A percentile compares a stretch with the other conserved stretches of the same genome.
These are phyloP conservation scores for Hylaeus anthracinus DNA, from an alignment of 1,140 invertebrate species.

Conservation along the genomic window DNA sequence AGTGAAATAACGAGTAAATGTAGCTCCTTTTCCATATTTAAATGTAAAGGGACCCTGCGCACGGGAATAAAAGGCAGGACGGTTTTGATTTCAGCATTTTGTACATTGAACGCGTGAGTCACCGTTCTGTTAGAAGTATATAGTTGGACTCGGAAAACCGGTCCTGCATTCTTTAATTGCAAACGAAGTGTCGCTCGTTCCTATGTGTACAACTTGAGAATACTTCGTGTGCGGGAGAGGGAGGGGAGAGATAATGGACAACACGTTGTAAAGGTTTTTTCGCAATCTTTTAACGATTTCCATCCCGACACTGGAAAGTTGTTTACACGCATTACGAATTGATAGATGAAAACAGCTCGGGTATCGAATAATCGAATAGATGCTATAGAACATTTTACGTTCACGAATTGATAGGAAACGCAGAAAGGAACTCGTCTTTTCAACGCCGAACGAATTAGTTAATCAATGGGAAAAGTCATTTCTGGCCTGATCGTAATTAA, in stretches of 20 bases:
- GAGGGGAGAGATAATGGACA: background rate
- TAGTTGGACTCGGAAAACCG: slow-evolving; percentile 34
- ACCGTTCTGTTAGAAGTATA: slow-evolving; percentile 40
- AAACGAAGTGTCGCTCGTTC: slow-evolving; percentile 24
- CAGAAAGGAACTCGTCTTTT: no score
- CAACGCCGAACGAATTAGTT: no score
- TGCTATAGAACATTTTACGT: no score
- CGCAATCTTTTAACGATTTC: slow-evolving; percentile 11
- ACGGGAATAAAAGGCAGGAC: background rate
- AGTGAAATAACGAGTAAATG: background rate
- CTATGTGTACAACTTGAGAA: slow-evolving; percentile 9
- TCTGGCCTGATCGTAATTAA: no score
- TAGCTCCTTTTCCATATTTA: background rate
- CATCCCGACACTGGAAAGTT: background rate
- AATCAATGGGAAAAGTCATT: no score
- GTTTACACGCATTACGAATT: background rate
- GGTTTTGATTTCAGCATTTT: slow-evolving; percentile 26
- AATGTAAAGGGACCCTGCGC: no score
- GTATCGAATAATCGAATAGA: slow-evolving; percentile 8
- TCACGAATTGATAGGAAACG: no score
- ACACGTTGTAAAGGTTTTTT: background rate
- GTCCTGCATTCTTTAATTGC: slow-evolving; percentile 38
- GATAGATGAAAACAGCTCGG: slow-evolving; percentile 14
- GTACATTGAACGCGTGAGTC: slow-evolving; percentile 17
- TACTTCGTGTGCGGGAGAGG: background rate